These are phyloP conservation scores for Spinus olivaceus DNA, from an alignment of 2,797 vertebrate genomes.

Conservation along the genomic window DNA sequence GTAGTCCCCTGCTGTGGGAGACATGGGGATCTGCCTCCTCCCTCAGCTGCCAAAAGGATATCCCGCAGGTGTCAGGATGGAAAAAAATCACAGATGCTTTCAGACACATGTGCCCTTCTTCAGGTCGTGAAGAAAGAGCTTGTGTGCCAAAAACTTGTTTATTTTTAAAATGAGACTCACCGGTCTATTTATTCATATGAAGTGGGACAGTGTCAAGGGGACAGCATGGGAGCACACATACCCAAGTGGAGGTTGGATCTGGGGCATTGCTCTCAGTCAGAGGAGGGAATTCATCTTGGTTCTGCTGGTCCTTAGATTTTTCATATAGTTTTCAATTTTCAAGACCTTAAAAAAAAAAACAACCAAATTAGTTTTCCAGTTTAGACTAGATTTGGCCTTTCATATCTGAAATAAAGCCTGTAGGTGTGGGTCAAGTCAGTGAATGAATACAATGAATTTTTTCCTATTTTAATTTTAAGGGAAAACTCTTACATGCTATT, in stretches of 20 bases:
- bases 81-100: not conserved
- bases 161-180: not conserved
- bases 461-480: not conserved
- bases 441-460: not conserved
- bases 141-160: fast-evolving
- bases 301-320: not conserved
- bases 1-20: not conserved
- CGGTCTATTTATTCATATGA: not conserved
- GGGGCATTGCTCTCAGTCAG: not conserved
- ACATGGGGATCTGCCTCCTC: not conserved
- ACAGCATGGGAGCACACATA: not conserved
- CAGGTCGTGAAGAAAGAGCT: not conserved
- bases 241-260: not conserved
- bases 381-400: not conserved
- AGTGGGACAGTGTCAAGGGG: not conserved
- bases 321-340: not conserved
- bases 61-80: not conserved
- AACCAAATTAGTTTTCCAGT: not conserved
- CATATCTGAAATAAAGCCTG: not conserved
- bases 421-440: not conserved
- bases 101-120: not conserved
- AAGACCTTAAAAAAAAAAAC: not conserved
- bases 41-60: not conserved
- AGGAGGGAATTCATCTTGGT: conserved; percentile 3
- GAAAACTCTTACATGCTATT: not conserved